phyloP scores from a whole-genome alignment of 2,888 invertebrate species.

The Xanthia icteritia region DNA sequence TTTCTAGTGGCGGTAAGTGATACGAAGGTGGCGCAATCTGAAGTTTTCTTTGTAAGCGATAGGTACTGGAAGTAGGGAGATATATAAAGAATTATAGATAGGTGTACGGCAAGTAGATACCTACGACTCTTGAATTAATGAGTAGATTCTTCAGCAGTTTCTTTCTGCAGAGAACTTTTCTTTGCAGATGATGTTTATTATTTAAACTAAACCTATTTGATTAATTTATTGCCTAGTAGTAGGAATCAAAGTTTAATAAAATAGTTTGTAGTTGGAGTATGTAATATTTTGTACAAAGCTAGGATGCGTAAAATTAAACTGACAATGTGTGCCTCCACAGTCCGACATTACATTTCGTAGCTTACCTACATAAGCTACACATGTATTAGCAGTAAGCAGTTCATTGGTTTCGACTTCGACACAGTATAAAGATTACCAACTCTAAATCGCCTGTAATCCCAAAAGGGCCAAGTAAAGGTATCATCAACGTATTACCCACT shows the following conservation, averaged over 20 bases:
- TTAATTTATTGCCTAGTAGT: not conserved
- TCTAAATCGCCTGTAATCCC: slow-evolving; percentile 45
- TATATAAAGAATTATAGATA: slow-evolving; percentile 6
- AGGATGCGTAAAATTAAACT: not conserved
- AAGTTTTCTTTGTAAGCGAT: slow-evolving; percentile 39
- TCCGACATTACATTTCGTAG: not conserved
- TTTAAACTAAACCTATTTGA: not conserved
- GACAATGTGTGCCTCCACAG: not conserved
- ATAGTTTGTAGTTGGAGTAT: not conserved
- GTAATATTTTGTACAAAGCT: not conserved
- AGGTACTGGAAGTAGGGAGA: slow-evolving; percentile 3
- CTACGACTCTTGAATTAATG: slow-evolving; percentile 26
- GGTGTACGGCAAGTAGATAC: not conserved
- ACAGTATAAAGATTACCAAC: slow-evolving; percentile 40
- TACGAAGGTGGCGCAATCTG: slow-evolving; percentile 68
- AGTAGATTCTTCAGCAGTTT: not conserved
- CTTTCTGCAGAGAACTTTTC: not conserved
- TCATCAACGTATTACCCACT: slow-evolving; percentile 50
- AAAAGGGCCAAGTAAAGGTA: slow-evolving; percentile 48
- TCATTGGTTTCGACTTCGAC: slow-evolving; percentile 16
- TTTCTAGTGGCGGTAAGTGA: slow-evolving; percentile 73
- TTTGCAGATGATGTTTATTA: not conserved
- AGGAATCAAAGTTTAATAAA: not conserved
- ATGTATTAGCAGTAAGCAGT: slow-evolving; percentile 9
- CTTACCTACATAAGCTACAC: not conserved